phyloP scores from a whole-genome alignment of 2,113 vertebrate genomes.

The Scopus umbretta region DNA sequence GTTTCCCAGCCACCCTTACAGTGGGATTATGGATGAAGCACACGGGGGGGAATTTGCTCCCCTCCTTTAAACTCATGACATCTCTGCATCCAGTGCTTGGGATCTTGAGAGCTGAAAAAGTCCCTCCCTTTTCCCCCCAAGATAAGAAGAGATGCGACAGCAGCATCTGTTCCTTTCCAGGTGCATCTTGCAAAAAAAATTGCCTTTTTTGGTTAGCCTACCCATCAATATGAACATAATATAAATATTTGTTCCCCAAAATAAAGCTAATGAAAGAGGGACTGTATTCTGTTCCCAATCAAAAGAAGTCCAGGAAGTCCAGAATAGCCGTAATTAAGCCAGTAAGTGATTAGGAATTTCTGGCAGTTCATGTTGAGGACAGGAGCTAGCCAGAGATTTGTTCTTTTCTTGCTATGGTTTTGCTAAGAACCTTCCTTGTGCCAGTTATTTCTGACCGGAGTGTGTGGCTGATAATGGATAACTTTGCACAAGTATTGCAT shows the following conservation, averaged over 20 bases:
- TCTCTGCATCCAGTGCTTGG: neutral
- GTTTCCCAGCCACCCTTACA: neutral
- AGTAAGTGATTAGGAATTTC: slow-evolving; percentile 3
- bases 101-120: neutral
- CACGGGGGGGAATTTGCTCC: neutral
- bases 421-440: neutral
- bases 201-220: neutral
- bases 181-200: neutral
- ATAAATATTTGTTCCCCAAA: neutral
- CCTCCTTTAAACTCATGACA: neutral
- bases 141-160: neutral
- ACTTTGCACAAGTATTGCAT: neutral
- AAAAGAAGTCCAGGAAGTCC: neutral
- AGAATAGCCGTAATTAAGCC: neutral
- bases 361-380: neutral
- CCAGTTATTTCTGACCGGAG: neutral
- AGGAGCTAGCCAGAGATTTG: neutral
- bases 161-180: neutral
- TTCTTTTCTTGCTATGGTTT: neutral
- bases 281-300: neutral
- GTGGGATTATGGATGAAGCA: neutral
- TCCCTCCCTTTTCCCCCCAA: neutral
- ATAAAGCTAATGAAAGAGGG: neutral
- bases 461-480: neutral
- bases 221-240: neutral